Conservation (phyloP, 2,888 invertebrate species). For the Smittia sp. region DNA sequence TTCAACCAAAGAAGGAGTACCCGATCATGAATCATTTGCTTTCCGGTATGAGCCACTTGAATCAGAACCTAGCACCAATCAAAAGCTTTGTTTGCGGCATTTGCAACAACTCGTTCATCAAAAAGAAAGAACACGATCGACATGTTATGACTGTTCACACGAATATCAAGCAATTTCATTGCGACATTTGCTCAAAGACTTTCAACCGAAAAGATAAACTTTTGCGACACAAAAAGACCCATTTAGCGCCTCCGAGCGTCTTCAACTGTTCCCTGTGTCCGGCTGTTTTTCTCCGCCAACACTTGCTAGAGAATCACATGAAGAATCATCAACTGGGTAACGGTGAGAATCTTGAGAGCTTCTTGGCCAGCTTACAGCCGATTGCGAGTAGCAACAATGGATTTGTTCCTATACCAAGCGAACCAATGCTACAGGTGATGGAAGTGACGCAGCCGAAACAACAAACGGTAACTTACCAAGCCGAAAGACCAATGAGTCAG, state of each 20-base stretch:
- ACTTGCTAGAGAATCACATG: conserved; percentile 15
- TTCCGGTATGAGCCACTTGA: not conserved
- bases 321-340: conserved; percentile 19
- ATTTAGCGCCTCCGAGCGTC: not conserved
- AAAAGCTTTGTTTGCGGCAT: conserved; percentile 22
- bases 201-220: conserved; percentile 35
- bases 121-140: conserved; percentile 36
- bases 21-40: conserved; percentile 32
- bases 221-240: conserved; percentile 22
- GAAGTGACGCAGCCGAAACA: not conserved
- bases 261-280: conserved; percentile 31
- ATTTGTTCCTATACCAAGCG: not conserved
- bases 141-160: conserved; percentile 12
- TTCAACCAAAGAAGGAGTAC: not conserved
- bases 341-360: not conserved
- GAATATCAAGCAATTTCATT: not conserved
- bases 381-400: not conserved
- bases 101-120: conserved; percentile 10
- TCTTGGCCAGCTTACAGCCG: not conserved
- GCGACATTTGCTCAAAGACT: conserved; percentile 6
- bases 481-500: not conserved
- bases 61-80: not conserved
- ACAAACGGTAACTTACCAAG: not conserved
- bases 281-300: conserved; percentile 9
- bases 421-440: not conserved